These are phyloP conservation scores for Gobius niger DNA, from an alignment of 2,113 vertebrate genomes.

Conservation along the genomic window DNA sequence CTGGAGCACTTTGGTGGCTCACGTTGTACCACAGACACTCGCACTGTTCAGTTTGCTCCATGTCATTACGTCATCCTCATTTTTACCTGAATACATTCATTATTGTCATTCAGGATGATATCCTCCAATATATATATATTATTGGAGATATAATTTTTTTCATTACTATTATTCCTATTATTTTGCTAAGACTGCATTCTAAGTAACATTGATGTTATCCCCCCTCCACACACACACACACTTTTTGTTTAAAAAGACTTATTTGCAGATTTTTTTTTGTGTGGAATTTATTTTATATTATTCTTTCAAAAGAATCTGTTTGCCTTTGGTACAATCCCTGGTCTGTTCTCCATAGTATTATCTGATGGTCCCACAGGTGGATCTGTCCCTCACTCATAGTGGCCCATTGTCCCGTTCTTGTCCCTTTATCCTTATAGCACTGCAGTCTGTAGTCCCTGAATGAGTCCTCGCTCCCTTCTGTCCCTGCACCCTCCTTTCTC, in stretches of 20 bases:
- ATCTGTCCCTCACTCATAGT: conserved; percentile 18
- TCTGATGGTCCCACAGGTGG: conserved; percentile 59
- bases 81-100: background rate
- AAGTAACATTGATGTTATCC: too few species aligned
- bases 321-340: background rate
- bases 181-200: too few species aligned
- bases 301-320: background rate
- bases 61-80: background rate
- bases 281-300: background rate
- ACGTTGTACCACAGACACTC: background rate
- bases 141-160: background rate
- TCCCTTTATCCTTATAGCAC: background rate
- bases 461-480: conserved; percentile 42
- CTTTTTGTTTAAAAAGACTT: too few species aligned
- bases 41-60: background rate
- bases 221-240: too few species aligned
- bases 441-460: conserved; percentile 49
- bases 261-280: background rate
- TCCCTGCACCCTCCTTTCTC: conserved; percentile 61
- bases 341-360: conserved; percentile 30
- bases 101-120: background rate
- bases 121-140: background rate
- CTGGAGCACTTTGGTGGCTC: background rate
- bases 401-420: conserved; percentile 21
- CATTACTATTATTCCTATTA: too few species aligned